A percentile compares a stretch with the other conserved stretches of the same genome.
phyloP scores from a whole-genome alignment of 2,888 invertebrate genomes.

The Cephonodes hylas region DNA sequence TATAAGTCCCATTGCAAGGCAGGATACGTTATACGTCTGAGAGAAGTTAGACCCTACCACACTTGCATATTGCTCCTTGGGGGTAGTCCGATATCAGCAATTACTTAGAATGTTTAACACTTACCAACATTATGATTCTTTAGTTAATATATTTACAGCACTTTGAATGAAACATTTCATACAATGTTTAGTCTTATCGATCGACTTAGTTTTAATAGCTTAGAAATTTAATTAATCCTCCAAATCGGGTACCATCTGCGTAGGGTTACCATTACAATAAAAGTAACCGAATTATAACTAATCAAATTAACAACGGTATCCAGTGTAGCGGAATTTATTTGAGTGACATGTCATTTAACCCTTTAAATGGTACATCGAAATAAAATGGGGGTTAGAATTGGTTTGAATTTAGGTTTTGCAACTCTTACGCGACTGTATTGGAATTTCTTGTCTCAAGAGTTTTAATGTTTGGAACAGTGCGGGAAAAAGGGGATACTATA shows the following conservation, averaged over 20 bases:
- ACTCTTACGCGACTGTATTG: slow-evolving; percentile 3
- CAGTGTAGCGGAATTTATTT: slow-evolving; percentile 62
- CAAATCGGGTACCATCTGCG: slow-evolving; percentile 56
- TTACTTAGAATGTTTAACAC: no score
- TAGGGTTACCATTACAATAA: slow-evolving; percentile 57
- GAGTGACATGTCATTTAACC: slow-evolving; percentile 66
- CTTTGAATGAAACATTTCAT: no score
- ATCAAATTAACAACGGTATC: slow-evolving; percentile 57
- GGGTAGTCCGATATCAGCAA: no score
- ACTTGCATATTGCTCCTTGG: no score
- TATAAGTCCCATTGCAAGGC: no score
- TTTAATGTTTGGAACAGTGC: no score
- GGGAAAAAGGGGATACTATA: no score
- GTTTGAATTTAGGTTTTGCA: not conserved
- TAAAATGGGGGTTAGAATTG: slow-evolving; percentile 32
- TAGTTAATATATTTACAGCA: no score
- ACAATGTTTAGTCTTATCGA: not conserved
- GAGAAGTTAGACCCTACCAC: no score
- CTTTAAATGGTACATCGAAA: slow-evolving; percentile 36
- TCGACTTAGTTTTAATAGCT: slow-evolving; percentile 12
- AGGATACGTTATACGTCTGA: no score
- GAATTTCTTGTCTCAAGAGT: no score
- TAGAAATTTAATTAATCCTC: slow-evolving; percentile 30
- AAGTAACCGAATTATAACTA: slow-evolving; percentile 63
- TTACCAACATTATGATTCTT: no score